Evolutionary conservation across 2,113 vertebrate genomes (phyloP), one percentile per base, ranked within the genome.

Genomic region (Ailuropoda melanoleuca): DNA sequence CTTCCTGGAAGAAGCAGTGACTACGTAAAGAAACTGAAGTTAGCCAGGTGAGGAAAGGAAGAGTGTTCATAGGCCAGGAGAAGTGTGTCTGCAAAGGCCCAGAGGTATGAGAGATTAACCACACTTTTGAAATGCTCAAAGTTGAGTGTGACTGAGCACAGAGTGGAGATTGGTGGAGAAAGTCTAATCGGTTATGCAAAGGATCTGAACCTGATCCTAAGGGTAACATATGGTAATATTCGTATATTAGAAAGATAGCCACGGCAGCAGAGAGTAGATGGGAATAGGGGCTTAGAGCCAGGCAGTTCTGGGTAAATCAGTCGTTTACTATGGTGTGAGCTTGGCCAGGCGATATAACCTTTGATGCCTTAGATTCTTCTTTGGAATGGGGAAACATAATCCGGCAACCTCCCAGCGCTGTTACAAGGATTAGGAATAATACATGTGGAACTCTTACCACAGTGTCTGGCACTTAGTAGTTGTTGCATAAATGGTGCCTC

Each of bases 351-450:
- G 29, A 31, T 85, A 91, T 86, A 81, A 97, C 77, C 82, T 96
- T 58, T 48, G 64, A 88, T 72, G 60, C 66, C 62, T 66, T 86
- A 78, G 74, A 87, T 74, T 77, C 37, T 46, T 93, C 92, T 77
- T 29, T 43, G 82, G 95, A 90, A 94, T 43, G 34, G 50, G 31
- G 37, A 75, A 95, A 94, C 29, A 23, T 81, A 88, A 90, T 60
- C 81, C 34, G 55, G 50, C 43, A 55, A 75, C 62, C n/a, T 90
- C 60, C 37, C 91, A 84, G 78, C 60, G 53, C 74, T 97, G 80
- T 94, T 93, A 82, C 21, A 84, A 93, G 50, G 87, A 95, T 77
- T 91, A 83, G 80, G 66, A 94, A 75, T 88, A 77, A 88, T 50
- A 29, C 26, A 4, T n/a, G 26, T 66, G 81, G 87, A 91, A 31